A percentile compares a stretch with the other conserved stretches of the same genome.
Evolutionary conservation across 2,797 vertebrate genomes (phyloP).

Genomic region (Channa striata): DNA sequence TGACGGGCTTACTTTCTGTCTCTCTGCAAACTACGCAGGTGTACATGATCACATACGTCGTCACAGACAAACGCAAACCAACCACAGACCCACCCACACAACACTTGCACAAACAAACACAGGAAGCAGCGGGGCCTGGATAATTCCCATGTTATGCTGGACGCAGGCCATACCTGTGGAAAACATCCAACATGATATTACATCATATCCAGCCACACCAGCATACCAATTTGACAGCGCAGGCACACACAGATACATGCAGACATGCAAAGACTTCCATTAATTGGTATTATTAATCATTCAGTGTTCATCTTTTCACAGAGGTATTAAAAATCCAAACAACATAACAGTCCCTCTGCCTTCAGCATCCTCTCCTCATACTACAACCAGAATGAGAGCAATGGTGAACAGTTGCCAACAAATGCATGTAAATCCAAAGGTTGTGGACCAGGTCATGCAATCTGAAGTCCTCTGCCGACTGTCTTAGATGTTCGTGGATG

Average conservation of each 20-base stretch:
- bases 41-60: neutral
- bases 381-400: constrained; percentile 2
- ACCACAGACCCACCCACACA: neutral
- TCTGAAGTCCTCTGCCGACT: constrained; percentile 22
- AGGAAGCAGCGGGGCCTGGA: constrained; percentile 28
- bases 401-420: neutral
- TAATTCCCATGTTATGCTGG: constrained; percentile 29
- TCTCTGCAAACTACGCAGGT: constrained; percentile 18
- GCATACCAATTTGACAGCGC: constrained; percentile 6
- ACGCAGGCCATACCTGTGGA: constrained; percentile 47
- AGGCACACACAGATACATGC: neutral
- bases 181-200: constrained; percentile 44
- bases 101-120: constrained; percentile 19
- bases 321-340: constrained; percentile 13
- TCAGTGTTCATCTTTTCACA: constrained; percentile 19
- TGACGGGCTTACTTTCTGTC: constrained; percentile 19
- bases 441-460: constrained; percentile 15
- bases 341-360: constrained; percentile 6
- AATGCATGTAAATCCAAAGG: constrained; percentile 52
- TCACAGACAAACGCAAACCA: constrained; percentile 14
- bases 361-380: constrained; percentile 24
- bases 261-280: neutral
- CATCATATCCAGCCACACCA: constrained; percentile 43
- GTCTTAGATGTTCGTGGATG: constrained; percentile 17
- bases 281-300: neutral